These are phyloP conservation scores for Tetheella fluctuosa DNA, from an alignment of 2,888 invertebrate species.

Conservation along the genomic window DNA sequence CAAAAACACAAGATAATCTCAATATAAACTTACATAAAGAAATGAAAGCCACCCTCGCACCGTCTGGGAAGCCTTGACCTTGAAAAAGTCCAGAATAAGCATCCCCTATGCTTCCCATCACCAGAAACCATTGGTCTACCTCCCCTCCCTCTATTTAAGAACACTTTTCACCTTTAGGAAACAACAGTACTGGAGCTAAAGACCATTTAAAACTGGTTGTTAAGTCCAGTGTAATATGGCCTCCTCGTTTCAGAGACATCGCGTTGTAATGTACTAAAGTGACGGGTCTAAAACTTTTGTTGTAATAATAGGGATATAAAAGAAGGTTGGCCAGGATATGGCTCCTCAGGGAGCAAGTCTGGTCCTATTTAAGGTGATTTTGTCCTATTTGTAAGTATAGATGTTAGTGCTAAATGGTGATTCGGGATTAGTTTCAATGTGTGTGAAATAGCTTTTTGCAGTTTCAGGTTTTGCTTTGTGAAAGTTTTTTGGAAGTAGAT, in stretches of 20 bases:
- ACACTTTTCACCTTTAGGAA: not conserved
- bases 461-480: not conserved
- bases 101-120: not conserved
- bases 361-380: constrained; percentile 10
- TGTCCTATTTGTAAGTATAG: constrained; percentile 11
- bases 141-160: not conserved
- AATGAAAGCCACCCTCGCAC: not conserved
- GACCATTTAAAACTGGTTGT: not conserved
- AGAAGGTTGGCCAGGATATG: not conserved
- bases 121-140: not conserved
- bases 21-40: not conserved
- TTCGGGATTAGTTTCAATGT: not conserved
- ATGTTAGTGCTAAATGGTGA: constrained; percentile 9
- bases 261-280: not conserved
- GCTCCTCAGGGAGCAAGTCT: not conserved
- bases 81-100: constrained; percentile 8
- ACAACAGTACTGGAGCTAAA: not conserved
- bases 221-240: not conserved
- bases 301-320: not conserved
- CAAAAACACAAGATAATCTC: not conserved
- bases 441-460: not conserved
- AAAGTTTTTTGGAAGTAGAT: not conserved
- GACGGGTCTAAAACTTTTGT: not conserved
- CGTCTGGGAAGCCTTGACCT: constrained; percentile 3
- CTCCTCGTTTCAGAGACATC: not conserved